Conservation (phyloP, 2,888 invertebrate species). For the Agapostemon virescens region DNA sequence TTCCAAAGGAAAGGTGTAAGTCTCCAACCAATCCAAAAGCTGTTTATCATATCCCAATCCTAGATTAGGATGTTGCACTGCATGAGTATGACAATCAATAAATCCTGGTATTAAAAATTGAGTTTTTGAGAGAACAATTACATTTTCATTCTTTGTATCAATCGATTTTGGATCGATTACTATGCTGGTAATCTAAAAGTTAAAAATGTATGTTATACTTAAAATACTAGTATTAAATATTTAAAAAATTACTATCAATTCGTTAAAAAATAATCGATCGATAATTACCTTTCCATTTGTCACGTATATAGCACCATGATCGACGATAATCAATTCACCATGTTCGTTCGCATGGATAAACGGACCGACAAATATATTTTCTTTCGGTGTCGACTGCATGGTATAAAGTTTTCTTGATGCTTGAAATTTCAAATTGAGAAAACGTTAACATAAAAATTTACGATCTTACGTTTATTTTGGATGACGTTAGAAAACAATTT, state of each 20-base stretch:
- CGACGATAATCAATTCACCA: conserved; percentile 68
- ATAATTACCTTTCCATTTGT: conserved; percentile 73
- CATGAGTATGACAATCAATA: conserved; percentile 94
- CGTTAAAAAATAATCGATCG: not conserved
- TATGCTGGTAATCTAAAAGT: conserved; percentile 69
- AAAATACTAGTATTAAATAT: not conserved
- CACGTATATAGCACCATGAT: conserved; percentile 71
- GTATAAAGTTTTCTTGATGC: conserved; percentile 13
- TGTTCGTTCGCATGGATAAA: conserved; percentile 69
- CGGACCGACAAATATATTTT: conserved; percentile 72
- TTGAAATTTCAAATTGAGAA: not conserved
- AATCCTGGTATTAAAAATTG: conserved; percentile 94
- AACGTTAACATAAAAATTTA: not conserved
- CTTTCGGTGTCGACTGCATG: conserved; percentile 42
- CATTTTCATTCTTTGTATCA: conserved; percentile 49
- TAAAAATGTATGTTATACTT: not conserved
- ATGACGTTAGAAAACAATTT: not conserved
- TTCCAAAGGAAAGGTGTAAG: conserved; percentile 93
- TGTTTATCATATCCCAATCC: conserved; percentile 91
- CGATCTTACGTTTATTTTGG: not conserved
- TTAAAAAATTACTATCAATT: not conserved
- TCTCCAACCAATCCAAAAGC: conserved; percentile 91
- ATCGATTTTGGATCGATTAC: conserved; percentile 60
- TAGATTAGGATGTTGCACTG: conserved; percentile 92
- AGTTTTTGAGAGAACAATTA: conserved; percentile 66